Evolutionary conservation across 2,797 vertebrate species (phyloP).

Genomic region (Tapirus indicus): DNA sequence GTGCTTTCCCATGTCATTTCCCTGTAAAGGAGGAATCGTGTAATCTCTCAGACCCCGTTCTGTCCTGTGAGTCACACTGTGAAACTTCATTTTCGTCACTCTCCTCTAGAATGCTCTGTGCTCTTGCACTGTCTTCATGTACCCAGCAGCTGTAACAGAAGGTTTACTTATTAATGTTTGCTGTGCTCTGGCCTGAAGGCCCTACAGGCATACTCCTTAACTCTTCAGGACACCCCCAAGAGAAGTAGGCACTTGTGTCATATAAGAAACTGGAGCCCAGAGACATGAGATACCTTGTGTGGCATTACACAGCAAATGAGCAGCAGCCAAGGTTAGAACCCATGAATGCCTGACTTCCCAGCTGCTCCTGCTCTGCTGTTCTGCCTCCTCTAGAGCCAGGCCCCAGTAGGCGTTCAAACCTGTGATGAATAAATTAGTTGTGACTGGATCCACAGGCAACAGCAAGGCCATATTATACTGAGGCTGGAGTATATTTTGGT

Average conservation of each 20-base stretch:
- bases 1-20: neutral
- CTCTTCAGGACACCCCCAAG: neutral
- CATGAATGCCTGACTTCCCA: neutral
- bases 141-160: neutral
- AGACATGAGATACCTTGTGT: rapidly evolving
- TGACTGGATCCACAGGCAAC: rapidly evolving
- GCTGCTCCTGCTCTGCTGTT: rapidly evolving
- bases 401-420: rapidly evolving
- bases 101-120: rapidly evolving
- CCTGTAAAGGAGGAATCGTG: neutral
- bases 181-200: neutral
- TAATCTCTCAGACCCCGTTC: neutral
- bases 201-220: neutral
- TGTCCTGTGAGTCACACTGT: neutral
- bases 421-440: no score
- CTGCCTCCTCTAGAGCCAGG: neutral
- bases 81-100: neutral
- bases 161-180: neutral
- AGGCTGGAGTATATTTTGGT: neutral
- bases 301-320: neutral
- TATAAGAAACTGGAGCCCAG: neutral
- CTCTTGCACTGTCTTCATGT: rapidly evolving
- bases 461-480: neutral
- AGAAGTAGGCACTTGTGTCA: neutral
- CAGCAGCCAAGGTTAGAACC: neutral